Evolutionary conservation across 1,140 invertebrate genomes (phyloP).

Genomic region (Halictus rubicundus): DNA sequence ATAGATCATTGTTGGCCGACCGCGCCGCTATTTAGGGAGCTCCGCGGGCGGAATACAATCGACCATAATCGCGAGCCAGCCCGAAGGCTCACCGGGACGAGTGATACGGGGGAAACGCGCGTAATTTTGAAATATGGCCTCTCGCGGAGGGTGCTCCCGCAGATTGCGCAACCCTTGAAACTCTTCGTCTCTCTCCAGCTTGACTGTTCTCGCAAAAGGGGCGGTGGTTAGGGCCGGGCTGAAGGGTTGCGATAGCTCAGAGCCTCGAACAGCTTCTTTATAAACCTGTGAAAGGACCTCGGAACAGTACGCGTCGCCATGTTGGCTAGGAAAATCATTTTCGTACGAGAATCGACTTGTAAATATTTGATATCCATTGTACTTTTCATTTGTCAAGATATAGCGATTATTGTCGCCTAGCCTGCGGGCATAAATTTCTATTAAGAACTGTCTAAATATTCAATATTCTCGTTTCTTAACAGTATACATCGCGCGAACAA

Average conservation of each 20-base stretch:
- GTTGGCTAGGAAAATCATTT: neutral
- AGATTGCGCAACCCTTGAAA: slow-evolving; percentile 64
- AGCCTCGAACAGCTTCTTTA: neutral
- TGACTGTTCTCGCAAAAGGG: slow-evolving; percentile 9
- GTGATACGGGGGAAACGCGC: slow-evolving; percentile 37
- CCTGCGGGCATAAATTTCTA: too few species aligned
- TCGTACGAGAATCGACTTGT: neutral
- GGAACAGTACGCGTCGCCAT: too few species aligned
- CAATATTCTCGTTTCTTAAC: too few species aligned
- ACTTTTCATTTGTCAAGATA: too few species aligned
- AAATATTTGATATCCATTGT: too few species aligned
- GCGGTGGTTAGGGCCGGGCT: neutral
- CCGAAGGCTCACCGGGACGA: neutral
- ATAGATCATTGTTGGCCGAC: slow-evolving; percentile 32
- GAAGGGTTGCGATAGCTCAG: neutral
- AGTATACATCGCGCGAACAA: too few species aligned
- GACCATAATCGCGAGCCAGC: slow-evolving; percentile 17
- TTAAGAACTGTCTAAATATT: too few species aligned
- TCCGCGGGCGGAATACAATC: slow-evolving; percentile 35
- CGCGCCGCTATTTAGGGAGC: slow-evolving; percentile 19
- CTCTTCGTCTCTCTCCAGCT: slow-evolving; percentile 51
- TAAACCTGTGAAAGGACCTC: neutral
- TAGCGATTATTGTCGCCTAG: too few species aligned
- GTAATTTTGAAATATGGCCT: slow-evolving; percentile 74
- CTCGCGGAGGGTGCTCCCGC: slow-evolving; percentile 50